Percentiles rank a stretch among this genome's conserved stretches.
phyloP scores from a whole-genome alignment of 2,888 invertebrate species.

The Eretmocerus hayati region DNA sequence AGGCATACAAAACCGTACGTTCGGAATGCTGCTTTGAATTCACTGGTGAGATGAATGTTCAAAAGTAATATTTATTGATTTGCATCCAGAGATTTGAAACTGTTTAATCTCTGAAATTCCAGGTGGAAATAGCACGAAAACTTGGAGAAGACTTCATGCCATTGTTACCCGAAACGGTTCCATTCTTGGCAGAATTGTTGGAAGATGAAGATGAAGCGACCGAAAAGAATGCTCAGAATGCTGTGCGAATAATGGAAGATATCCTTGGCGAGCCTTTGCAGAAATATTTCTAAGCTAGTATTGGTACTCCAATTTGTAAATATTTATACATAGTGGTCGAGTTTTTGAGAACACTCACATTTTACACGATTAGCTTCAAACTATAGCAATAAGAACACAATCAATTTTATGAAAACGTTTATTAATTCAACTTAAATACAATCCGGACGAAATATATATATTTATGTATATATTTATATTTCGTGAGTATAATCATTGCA shows the following conservation, averaged over 20 bases:
- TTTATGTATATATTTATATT: constrained; percentile 23
- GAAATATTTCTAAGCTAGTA: constrained; percentile 67
- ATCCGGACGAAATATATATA: constrained; percentile 39
- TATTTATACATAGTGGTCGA: constrained; percentile 8
- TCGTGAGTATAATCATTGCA: too few relatives aligned
- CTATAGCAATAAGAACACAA: constrained; percentile 1
- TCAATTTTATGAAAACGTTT: constrained; percentile 31
- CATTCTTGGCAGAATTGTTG: constrained; percentile 85
- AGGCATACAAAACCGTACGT: constrained; percentile 69
- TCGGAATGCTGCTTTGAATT: constrained; percentile 41
- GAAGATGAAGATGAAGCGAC: constrained; percentile 84
- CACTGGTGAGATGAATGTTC: constrained; percentile 35
- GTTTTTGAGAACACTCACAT: neutral
- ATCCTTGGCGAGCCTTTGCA: constrained; percentile 85
- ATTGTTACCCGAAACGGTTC: constrained; percentile 85
- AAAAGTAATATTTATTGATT: neutral
- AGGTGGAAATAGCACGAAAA: constrained; percentile 70
- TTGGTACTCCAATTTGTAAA: constrained; percentile 6
- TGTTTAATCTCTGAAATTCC: constrained; percentile 7
- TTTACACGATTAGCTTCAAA: neutral
- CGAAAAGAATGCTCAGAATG: constrained; percentile 70
- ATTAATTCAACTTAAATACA: constrained; percentile 40
- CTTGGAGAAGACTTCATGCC: constrained; percentile 84
- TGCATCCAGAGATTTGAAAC: neutral
- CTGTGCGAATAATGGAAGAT: constrained; percentile 76